phyloP scores from a whole-genome alignment of 2,797 vertebrate genomes.

The Aulostomus chinensis region DNA sequence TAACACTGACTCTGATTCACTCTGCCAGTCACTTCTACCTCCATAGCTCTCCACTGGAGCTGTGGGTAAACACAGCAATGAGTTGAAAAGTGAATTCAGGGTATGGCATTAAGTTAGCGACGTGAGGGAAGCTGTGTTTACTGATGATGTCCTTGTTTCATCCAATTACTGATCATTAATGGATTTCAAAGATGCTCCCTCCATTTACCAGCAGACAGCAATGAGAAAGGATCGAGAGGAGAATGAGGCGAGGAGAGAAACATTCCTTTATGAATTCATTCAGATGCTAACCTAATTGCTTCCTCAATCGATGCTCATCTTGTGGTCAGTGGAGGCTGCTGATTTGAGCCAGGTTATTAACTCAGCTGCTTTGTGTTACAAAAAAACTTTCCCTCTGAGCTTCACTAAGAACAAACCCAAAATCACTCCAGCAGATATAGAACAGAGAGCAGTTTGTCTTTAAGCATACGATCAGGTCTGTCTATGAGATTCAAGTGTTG shows the following conservation, averaged over 20 bases:
- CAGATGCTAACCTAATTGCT: constrained; percentile 72
- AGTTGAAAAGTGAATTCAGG: constrained; percentile 42
- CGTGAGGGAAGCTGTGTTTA: constrained; percentile 27
- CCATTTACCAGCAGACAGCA: constrained; percentile 20
- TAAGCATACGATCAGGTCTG: too few species aligned
- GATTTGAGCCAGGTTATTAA: constrained; percentile 68
- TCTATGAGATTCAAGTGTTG: too few species aligned
- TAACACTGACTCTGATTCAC: constrained; percentile 56
- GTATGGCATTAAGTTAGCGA: constrained; percentile 24
- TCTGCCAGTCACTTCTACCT: constrained; percentile 51
- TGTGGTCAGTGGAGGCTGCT: constrained; percentile 59
- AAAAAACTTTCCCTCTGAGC: constrained; percentile 45
- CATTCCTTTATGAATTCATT: constrained; percentile 59
- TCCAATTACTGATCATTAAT: constrained; percentile 40
- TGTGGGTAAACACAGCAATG: constrained; percentile 31
- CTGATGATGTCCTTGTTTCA: background rate
- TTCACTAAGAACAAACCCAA: constrained; percentile 27
- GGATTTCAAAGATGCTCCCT: constrained; percentile 10
- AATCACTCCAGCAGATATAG: too few species aligned
- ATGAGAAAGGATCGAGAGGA: constrained; percentile 14
- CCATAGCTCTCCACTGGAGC: constrained; percentile 59
- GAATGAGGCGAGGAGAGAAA: constrained; percentile 28
- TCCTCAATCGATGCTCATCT: constrained; percentile 65
- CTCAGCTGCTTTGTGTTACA: constrained; percentile 53
- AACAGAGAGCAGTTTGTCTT: too few species aligned